These are phyloP conservation scores for Symphodus melops DNA, from an alignment of 2,113 vertebrate genomes.

Conservation along the genomic window DNA sequence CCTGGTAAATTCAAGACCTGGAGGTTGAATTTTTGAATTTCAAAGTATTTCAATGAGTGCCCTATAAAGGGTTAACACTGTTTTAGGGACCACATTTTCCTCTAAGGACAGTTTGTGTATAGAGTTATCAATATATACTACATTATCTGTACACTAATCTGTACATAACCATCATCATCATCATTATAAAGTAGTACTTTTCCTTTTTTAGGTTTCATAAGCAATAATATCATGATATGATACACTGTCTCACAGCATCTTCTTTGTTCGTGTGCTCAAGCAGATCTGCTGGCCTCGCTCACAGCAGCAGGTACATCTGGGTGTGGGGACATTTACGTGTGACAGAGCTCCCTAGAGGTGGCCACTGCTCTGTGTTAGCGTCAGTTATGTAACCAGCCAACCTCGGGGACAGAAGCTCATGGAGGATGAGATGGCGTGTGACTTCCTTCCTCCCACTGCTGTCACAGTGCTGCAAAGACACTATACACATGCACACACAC, in stretches of 20 bases:
- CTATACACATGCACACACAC: constrained; percentile 19
- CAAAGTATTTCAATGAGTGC: no score
- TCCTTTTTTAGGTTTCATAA: neutral
- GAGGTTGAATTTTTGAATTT: no score
- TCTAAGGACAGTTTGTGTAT: neutral
- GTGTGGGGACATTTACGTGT: constrained; percentile 40
- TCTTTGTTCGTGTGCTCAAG: neutral
- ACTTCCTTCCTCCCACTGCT: constrained; percentile 75
- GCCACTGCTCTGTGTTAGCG: constrained; percentile 64
- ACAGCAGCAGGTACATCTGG: constrained; percentile 44
- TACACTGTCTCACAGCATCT: neutral
- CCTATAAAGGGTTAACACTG: no score
- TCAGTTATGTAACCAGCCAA: constrained; percentile 75
- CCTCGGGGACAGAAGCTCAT: constrained; percentile 70
- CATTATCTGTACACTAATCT: no score
- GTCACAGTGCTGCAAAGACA: constrained; percentile 59
- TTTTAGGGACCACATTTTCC: no score
- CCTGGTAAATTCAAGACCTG: no score
- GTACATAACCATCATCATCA: neutral
- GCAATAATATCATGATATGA: neutral
- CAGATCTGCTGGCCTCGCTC: neutral
- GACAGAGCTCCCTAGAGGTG: constrained; percentile 59
- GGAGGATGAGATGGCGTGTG: constrained; percentile 75
- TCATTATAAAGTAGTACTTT: neutral
- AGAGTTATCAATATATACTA: no score